Percentiles rank a stretch among this genome's conserved stretches.
Conservation (phyloP, 2,888 invertebrate species). For the Macrophya alboannulata region DNA sequence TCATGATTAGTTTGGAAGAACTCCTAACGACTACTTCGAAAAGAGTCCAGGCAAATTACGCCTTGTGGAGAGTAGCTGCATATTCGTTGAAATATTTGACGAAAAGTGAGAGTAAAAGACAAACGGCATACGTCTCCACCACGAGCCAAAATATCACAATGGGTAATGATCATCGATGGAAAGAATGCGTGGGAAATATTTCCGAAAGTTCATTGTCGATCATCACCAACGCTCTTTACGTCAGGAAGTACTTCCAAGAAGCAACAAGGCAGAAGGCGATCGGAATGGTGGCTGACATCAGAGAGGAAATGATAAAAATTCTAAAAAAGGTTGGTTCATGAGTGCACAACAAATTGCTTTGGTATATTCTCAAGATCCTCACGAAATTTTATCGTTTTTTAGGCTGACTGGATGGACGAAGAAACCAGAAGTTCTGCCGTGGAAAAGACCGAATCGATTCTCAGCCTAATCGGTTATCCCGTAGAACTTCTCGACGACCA, state of each 20-base stretch:
- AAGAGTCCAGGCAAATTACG: constrained; percentile 92
- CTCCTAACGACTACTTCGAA: constrained; percentile 83
- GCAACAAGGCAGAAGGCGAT: constrained; percentile 91
- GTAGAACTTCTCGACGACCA: constrained; percentile 92
- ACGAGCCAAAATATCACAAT: constrained; percentile 92
- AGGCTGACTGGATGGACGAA: constrained; percentile 93
- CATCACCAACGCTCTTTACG: constrained; percentile 92
- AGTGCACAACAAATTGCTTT: not conserved
- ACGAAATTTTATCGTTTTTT: not conserved
- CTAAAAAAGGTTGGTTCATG: constrained; percentile 81
- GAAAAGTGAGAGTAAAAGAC: constrained; percentile 89
- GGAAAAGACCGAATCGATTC: constrained; percentile 91
- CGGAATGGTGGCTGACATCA: constrained; percentile 94
- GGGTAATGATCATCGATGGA: constrained; percentile 92
- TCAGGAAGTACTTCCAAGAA: constrained; percentile 93
- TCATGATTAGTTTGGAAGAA: constrained; percentile 87
- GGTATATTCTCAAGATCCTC: too few species aligned
- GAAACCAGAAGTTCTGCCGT: constrained; percentile 89
- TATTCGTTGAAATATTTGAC: constrained; percentile 91
- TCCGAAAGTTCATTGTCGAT: constrained; percentile 87
- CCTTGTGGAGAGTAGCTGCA: constrained; percentile 94
- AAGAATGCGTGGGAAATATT: constrained; percentile 93
- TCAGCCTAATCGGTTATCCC: constrained; percentile 95
- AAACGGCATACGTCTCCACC: constrained; percentile 88
- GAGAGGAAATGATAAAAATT: constrained; percentile 91